Base-by-base conservation (phyloP, 2,888 invertebrate species). In the Hypena proboscidalis region DNA sequence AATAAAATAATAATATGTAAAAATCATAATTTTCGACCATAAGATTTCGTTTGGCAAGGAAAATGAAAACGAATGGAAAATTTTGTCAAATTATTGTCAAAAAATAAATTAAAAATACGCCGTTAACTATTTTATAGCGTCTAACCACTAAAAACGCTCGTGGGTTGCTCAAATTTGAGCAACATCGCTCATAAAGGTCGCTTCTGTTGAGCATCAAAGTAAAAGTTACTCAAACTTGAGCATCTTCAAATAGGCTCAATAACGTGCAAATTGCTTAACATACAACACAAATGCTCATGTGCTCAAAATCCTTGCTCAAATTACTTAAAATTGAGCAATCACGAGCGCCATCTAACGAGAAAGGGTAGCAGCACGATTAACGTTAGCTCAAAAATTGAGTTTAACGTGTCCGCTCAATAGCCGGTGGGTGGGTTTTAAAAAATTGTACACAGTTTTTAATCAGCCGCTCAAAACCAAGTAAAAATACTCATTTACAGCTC, bases 41-140 rank as follows among this genome's bases (percentile, higher is more conserved):
- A 80, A 77, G 75, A 77, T 65, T 56, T 58, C 67, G 70, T 66
- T 69, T 80, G 83, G 83, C 83, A 83, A 82, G 83, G 76, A 63
- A 44, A 35, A 61, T 55, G 41, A 43, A 27, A 52, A 15, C 26
- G 31, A 47, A 58, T 37, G 6, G 6, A 17, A 20, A 47, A 48
- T 59, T 50, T 49, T 26, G 48, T 63, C 43, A 49, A 58, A 43
- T 25, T 14, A 39, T 40, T 26, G 39, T 47, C 36, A 63, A 55
- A 59, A 41, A 55, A 63, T 52, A 62, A 59, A 57, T 64, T 60
- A 57, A 35, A 57, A 37, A 40, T 45, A 49, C 58, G 54, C 51
- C 39, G 44, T 56, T 25, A 47, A 42, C 53, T 70, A 65, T 59
- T 53, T 48, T 8, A 67, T 63, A 66, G 65, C 66, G 46, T 55